Base-by-base conservation (phyloP, 2,113 vertebrate genomes). In the Pachypanchax playfairii region DNA sequence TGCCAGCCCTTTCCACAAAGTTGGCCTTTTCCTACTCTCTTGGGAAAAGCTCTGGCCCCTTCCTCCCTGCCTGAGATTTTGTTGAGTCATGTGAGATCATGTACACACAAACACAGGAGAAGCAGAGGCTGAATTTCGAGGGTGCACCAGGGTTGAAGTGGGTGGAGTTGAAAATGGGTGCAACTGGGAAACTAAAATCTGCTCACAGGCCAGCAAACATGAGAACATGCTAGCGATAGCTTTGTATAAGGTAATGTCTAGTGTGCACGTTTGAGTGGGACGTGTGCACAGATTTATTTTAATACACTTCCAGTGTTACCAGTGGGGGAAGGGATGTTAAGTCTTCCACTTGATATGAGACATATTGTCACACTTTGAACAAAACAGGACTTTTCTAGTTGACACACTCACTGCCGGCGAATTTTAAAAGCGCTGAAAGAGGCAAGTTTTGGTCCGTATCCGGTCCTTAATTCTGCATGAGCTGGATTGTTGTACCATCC, bases 31-130 rank as follows among this genome's bases (percentile, higher is more conserved):
- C 91, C 92, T 92, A 88, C 91, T 64, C 91, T 92, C 91, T 91
- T 91, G 89, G 93, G 93, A 92, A 92, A 92, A 92, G 89, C 90
- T 88, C 87, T 85, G 88, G 92, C 49, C 25, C 84, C 13, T 79
- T 33, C 83, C 92, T 94, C 73, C 80, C 89, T 91, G 91, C 91
- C 90, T 79, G 86, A 91, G 92, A 92, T 95, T 96, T 93, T 96
- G 96, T 94, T 91, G 95, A 97, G 96, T 98, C 96, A 98, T 97
- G 94, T 94, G 94, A 96, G 94, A 94, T 95, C 90, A 91, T 95
- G 94, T 94, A 93, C 92, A 95, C 93, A 95, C 93, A 94, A 89
- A 92, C 90, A 90, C 90, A 89, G 86, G 57, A 55, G 69, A 15
- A 44, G 49, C 87, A 71, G 77, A n/a, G 61, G 70, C 44, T 63